phyloP scores from a whole-genome alignment of 92 coral and sea anemone genomes.

The Umimayanthus chanpuru region DNA sequence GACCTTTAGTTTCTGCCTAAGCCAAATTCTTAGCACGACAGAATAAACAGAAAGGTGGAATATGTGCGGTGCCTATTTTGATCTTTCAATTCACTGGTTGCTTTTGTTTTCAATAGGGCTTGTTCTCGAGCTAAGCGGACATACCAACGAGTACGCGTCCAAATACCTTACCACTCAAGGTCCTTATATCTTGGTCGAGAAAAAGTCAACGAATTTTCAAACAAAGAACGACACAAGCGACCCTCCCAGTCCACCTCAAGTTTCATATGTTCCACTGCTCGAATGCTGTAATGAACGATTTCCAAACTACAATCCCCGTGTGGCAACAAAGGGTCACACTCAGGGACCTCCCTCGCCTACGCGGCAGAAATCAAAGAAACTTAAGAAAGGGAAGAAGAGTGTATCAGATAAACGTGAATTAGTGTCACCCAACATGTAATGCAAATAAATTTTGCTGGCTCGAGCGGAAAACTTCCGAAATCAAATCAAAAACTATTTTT shows the following conservation, averaged over 20 bases:
- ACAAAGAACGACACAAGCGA: conserved; percentile 55
- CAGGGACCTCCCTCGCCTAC: conserved; percentile 38
- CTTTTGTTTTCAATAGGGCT: conserved; percentile 63
- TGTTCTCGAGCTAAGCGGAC: conserved; percentile 83
- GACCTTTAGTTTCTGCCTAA: too few relatives aligned
- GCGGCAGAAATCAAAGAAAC: conserved; percentile 37
- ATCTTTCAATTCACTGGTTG: not conserved
- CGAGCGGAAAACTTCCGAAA: too few relatives aligned
- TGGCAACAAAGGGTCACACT: conserved; percentile 45
- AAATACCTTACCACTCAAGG: conserved; percentile 75
- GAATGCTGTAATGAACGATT: conserved; percentile 73
- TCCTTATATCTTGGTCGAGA: conserved; percentile 90
- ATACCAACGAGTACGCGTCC: conserved; percentile 80
- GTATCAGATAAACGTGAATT: conserved; percentile 15
- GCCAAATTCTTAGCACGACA: too few relatives aligned
- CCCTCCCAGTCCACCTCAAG: conserved; percentile 57
- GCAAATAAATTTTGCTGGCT: too few relatives aligned
- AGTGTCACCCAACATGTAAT: conserved; percentile 1
- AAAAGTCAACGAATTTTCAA: conserved; percentile 48
- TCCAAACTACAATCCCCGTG: conserved; percentile 76
- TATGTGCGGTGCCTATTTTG: too few relatives aligned
- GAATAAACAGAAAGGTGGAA: too few relatives aligned
- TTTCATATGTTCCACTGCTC: conserved; percentile 81
- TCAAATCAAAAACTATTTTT: too few relatives aligned
- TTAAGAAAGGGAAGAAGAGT: conserved; percentile 48